These are phyloP conservation scores for Embidobia sp. DNA, from an alignment of 2,888 invertebrate species.

Conservation along the genomic window DNA sequence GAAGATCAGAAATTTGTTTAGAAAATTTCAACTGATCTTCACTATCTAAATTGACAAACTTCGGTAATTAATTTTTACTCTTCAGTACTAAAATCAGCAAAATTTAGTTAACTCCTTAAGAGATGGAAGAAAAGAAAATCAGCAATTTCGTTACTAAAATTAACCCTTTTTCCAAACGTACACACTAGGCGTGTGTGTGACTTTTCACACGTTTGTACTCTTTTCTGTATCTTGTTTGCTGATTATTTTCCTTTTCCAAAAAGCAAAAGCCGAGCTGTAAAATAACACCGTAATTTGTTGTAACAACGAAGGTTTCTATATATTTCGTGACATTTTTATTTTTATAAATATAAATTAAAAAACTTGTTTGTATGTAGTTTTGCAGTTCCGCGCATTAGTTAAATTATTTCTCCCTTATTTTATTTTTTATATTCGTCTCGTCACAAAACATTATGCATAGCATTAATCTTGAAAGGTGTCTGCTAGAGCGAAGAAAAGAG, in stretches of 20 bases:
- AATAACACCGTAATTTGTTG: constrained; percentile 25
- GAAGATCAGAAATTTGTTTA: too few species aligned
- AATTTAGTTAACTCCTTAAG: too few species aligned
- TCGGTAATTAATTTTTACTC: too few species aligned
- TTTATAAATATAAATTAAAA: constrained; percentile 36
- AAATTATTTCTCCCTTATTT: background rate
- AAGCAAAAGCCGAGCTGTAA: constrained; percentile 27
- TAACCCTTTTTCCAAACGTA: too few species aligned
- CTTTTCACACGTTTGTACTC: background rate
- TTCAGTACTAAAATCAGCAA: too few species aligned
- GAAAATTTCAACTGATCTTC: too few species aligned
- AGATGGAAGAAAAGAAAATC: too few species aligned
- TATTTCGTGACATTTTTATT: constrained; percentile 19
- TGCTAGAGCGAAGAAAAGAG: constrained; percentile 6
- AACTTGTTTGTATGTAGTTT: constrained; percentile 38
- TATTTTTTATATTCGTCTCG: constrained; percentile 1
- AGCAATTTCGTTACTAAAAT: too few species aligned
- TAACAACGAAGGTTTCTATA: constrained; percentile 32
- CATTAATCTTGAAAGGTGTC: background rate
- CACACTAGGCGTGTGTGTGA: background rate
- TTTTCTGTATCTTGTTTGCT: constrained; percentile 2
- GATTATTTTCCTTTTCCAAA: constrained; percentile 1
- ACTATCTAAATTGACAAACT: too few species aligned
- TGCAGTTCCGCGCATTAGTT: constrained; percentile 20
- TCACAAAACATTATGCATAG: constrained; percentile 26